Base-by-base conservation (phyloP, 2,888 invertebrate genomes). In the Cancer borealis region DNA sequence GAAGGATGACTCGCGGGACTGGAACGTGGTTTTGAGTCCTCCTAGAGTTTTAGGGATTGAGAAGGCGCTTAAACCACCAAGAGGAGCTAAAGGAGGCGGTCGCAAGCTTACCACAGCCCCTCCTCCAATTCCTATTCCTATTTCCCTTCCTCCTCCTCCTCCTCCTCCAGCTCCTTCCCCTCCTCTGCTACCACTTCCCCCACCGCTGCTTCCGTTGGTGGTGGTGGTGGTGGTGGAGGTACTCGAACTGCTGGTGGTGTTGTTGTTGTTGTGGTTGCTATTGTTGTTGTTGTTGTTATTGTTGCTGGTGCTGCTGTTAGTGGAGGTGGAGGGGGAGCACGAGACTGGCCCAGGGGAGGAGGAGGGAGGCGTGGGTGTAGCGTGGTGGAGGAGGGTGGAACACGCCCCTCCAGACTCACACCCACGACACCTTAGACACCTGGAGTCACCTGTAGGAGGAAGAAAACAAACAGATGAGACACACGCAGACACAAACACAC, bases 401-500 rank as follows among this genome's bases (percentile, higher is more conserved):
- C 92, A 92, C 8, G 94, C 79, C 4, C 95, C 95, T 4, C 95
- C 95, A 3, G 92, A 92, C 66, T 95, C 95, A 93, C 95, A 95
- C 6, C 95, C 95, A 12, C 95, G 92, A 89, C 95, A 95, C 66
- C 95, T 91, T 46, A 96, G 88, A 91, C 95, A 95, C 73, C 95
- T 94, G 47, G 94, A 88, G 30, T 94, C 94, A n/a, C 92, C 87
- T 54, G 92, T 8, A 39, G 73, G 26, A 73, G 73, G 45, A 39
- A n/a, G 60, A 30, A 12, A 26, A 60, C 12, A 46, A 88, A 39
- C 0, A 6, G 54, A 26, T 91, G 66, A 45, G 39, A 91, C 17
- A 26, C n/a, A 26, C 8, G 73, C 46, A 91, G 10, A 54, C 66
- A 66, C 66, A 66, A 21, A n/a, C 66, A 66, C 66, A 66, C 66